Evolutionary conservation across 2,888 invertebrate genomes (phyloP).

Genomic region (Teinopalpus imperialis): DNA sequence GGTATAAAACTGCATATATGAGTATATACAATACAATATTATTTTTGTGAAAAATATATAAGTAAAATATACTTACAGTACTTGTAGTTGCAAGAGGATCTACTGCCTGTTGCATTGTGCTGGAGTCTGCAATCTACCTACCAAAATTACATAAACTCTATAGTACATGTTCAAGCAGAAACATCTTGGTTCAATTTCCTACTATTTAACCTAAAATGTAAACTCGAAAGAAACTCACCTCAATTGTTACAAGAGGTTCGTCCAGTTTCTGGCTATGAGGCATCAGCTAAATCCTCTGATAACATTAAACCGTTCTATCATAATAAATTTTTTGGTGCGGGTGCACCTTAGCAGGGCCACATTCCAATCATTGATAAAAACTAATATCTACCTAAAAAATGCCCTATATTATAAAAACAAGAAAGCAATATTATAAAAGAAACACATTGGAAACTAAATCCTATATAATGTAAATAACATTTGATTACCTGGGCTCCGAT

Average conservation of each 20-base stretch:
- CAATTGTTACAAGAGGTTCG: slow-evolving; percentile 81
- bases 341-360: slow-evolving; percentile 65
- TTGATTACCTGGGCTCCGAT: slow-evolving; percentile 1
- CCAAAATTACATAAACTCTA: slow-evolving; percentile 66
- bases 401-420: slow-evolving; percentile 30
- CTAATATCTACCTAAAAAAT: slow-evolving; percentile 63
- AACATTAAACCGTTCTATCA: slow-evolving; percentile 76
- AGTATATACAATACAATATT: too few species aligned
- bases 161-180: slow-evolving; percentile 37
- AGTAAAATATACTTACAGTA: slow-evolving; percentile 61
- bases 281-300: slow-evolving; percentile 80
- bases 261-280: slow-evolving; percentile 81
- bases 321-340: slow-evolving; percentile 71
- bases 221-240: slow-evolving; percentile 60
- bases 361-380: slow-evolving; percentile 59
- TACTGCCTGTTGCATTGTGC: slow-evolving; percentile 82
- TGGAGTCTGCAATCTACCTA: slow-evolving; percentile 82
- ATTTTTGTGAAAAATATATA: too few species aligned
- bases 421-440: slow-evolving; percentile 20
- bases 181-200: too few species aligned
- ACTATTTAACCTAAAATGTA: too few species aligned
- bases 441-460: slow-evolving; percentile 5
- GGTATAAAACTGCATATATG: too few species aligned
- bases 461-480: background rate
- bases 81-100: slow-evolving; percentile 80